Evolutionary conservation across 35 echinoderm and acorn worm genomes (phyloP).

Genomic region (Lytechinus pictus): DNA sequence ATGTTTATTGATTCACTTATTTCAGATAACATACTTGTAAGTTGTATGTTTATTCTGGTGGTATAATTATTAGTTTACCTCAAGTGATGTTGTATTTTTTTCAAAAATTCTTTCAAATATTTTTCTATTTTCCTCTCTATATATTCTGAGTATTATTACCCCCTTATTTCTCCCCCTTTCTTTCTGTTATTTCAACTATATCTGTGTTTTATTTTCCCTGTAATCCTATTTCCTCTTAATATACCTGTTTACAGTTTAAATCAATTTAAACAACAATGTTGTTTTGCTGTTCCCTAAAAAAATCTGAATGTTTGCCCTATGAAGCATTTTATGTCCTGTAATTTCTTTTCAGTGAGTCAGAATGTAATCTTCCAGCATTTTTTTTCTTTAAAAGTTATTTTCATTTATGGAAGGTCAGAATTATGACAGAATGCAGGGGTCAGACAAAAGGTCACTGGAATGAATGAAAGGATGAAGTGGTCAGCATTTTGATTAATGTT

Average conservation of each 20-base stretch:
- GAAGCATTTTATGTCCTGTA: background rate
- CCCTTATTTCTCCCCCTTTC: background rate
- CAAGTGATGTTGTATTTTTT: too few species aligned
- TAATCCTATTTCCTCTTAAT: background rate
- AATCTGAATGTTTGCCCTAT: background rate
- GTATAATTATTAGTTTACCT: too few species aligned
- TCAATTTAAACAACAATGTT: slow-evolving; percentile 5
- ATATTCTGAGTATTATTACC: too few species aligned
- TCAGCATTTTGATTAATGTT: slow-evolving; percentile 32
- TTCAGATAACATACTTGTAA: too few species aligned
- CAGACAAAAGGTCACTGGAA: background rate
- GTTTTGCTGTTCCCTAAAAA: background rate
- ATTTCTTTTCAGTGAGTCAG: background rate
- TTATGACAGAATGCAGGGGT: slow-evolving; percentile 37
- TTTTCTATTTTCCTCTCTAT: background rate
- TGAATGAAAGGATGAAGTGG: slow-evolving; percentile 17
- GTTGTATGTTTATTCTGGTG: too few species aligned
- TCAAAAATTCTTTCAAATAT: too few species aligned
- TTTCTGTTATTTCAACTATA: background rate
- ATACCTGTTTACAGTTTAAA: background rate
- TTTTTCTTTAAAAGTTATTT: background rate
- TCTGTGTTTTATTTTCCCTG: background rate
- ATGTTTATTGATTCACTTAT: too few species aligned
- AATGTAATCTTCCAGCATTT: background rate
- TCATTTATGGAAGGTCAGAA: background rate